Percentiles rank a stretch among this genome's conserved stretches.
These are phyloP conservation scores for Echinops telfairi DNA, from an alignment of 2,113 vertebrate species.

Conservation along the genomic window DNA sequence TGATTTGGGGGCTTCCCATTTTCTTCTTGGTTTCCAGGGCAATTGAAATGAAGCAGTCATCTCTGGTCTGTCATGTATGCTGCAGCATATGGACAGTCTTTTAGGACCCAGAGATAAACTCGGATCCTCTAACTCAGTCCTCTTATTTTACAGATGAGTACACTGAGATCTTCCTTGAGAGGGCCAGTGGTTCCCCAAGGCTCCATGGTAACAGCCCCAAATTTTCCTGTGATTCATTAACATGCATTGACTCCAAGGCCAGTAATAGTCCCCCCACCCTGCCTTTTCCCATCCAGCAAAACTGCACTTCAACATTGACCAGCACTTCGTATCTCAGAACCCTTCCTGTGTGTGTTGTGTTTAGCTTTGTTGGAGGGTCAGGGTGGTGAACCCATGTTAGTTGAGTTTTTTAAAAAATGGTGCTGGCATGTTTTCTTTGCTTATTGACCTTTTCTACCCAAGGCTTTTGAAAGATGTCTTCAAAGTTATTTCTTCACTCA, in stretches of 20 bases:
- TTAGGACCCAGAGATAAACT: not conserved
- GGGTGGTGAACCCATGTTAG: not conserved
- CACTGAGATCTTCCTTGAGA: not conserved
- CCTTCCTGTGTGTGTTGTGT: not conserved
- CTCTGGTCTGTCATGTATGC: not conserved
- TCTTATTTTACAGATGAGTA: constrained; percentile 15
- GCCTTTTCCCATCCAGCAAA: constrained; percentile 23
- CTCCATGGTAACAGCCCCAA: not conserved
- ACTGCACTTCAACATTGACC: not conserved
- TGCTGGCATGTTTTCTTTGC: not conserved
- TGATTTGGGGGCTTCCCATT: not conserved
- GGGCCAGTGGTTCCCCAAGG: not conserved
- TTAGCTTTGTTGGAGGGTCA: too few species aligned
- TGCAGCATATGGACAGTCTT: not conserved
- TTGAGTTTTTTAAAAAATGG: not conserved
- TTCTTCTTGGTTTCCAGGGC: constrained; percentile 42
- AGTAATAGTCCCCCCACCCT: not conserved
- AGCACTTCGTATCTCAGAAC: not conserved
- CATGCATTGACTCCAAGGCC: constrained; percentile 35
- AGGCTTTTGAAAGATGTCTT: not conserved
- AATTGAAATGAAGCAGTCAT: constrained; percentile 8
- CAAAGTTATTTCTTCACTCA: not conserved
- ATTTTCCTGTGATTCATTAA: constrained; percentile 46
- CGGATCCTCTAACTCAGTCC: not conserved
- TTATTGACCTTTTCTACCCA: not conserved